Conservation (phyloP, 2,888 invertebrate genomes). For the Odontomyia ornata region DNA sequence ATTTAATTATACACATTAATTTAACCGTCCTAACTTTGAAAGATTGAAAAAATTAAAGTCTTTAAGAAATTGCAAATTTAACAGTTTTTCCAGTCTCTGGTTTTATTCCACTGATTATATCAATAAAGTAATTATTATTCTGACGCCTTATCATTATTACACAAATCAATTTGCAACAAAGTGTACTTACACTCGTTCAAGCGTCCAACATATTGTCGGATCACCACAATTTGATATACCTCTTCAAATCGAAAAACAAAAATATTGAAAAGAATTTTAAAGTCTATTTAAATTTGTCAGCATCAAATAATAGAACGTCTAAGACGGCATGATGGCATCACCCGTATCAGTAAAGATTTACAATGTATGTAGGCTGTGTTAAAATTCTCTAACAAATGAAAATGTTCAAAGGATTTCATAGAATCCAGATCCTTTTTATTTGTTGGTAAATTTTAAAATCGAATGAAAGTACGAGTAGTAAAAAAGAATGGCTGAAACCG, state of each 20-base stretch:
- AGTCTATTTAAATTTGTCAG: too few relatives aligned
- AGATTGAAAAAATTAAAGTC: too few relatives aligned
- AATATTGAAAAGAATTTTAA: background rate
- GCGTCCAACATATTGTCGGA: slow-evolving; percentile 16
- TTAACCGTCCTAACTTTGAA: too few relatives aligned
- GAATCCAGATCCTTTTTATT: background rate
- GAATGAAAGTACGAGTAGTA: background rate
- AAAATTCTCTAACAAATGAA: background rate
- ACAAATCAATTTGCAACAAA: slow-evolving; percentile 12
- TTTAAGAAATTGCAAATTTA: too few relatives aligned
- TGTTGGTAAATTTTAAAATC: background rate
- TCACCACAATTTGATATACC: slow-evolving; percentile 17
- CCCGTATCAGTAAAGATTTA: background rate
- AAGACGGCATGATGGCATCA: background rate
- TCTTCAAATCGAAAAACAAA: slow-evolving; percentile 28
- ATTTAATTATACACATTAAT: too few relatives aligned
- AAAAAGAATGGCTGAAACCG: background rate
- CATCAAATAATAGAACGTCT: too few relatives aligned
- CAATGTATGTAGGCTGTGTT: slow-evolving; percentile 25
- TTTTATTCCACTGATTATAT: too few relatives aligned
- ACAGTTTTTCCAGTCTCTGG: too few relatives aligned
- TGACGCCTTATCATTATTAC: background rate
- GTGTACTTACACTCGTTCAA: slow-evolving; percentile 37
- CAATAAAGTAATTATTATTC: too few relatives aligned
- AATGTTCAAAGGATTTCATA: background rate